phyloP scores from a whole-genome alignment of 2,797 vertebrate species.

The Labroides dimidiatus region DNA sequence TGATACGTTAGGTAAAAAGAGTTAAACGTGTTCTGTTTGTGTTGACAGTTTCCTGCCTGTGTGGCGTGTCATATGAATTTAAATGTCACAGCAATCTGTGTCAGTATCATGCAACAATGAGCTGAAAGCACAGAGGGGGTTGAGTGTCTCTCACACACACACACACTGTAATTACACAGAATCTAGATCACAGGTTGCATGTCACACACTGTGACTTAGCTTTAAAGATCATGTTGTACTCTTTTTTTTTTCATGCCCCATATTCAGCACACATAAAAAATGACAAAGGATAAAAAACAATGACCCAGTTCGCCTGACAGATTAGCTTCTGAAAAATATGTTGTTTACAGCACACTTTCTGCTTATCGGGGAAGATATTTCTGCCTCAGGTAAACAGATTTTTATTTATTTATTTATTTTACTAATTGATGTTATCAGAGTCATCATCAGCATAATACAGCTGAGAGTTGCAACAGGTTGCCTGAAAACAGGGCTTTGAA shows the following conservation, averaged over 20 bases:
- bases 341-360: too few species aligned
- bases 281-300: background rate
- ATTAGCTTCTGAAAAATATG: too few species aligned
- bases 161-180: background rate
- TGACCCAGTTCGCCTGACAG: background rate
- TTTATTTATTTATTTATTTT: too few species aligned
- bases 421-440: too few species aligned
- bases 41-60: background rate
- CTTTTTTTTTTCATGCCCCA: too few species aligned
- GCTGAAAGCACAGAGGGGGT: background rate
- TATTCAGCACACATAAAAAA: background rate
- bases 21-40: too few species aligned
- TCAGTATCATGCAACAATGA: background rate
- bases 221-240: background rate
- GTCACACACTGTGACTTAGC: background rate
- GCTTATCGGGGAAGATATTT: too few species aligned
- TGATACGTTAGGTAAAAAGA: too few species aligned
- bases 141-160: background rate
- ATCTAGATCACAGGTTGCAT: background rate
- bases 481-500: too few species aligned
- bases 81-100: background rate
- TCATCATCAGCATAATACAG: too few species aligned
- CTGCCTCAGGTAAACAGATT: too few species aligned
- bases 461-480: too few species aligned
- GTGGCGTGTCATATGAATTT: background rate